phyloP scores from a whole-genome alignment of 2,888 invertebrate genomes.

The Caenorhabditis parvicauda region DNA sequence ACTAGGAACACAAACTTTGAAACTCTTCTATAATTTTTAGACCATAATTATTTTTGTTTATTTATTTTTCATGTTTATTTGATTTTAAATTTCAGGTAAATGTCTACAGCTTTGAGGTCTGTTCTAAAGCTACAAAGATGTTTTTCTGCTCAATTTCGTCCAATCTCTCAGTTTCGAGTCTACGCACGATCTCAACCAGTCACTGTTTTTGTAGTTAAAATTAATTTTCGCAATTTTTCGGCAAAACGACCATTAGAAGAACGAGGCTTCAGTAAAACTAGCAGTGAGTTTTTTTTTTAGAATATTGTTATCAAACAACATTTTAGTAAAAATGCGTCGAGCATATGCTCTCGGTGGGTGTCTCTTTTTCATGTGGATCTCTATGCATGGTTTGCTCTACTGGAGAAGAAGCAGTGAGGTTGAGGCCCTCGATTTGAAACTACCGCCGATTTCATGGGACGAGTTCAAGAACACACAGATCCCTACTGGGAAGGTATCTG shows the following conservation, averaged over 20 bases:
- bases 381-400: slow-evolving; percentile 32
- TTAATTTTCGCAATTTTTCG: not conserved
- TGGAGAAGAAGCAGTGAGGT: slow-evolving; percentile 24
- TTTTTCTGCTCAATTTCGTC: slow-evolving; percentile 2
- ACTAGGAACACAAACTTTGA: not conserved
- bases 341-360: slow-evolving; percentile 43
- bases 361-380: slow-evolving; percentile 39
- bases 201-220: not conserved
- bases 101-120: not conserved
- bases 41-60: slow-evolving; percentile 3
- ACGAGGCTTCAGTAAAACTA: slow-evolving; percentile 16
- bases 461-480: slow-evolving; percentile 32
- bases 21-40: slow-evolving; percentile 4
- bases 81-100: not conserved
- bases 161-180: slow-evolving; percentile 9
- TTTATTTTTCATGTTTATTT: not conserved
- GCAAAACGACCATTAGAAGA: slow-evolving; percentile 10
- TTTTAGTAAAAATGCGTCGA: slow-evolving; percentile 40
- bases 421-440: slow-evolving; percentile 27
- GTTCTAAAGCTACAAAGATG: not conserved
- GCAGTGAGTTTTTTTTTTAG: not conserved
- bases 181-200: slow-evolving; percentile 12
- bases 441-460: slow-evolving; percentile 39
- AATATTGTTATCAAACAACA: not conserved
- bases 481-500: slow-evolving; percentile 25